Conservation (phyloP, 2,797 vertebrate genomes). For the Prionace glauca region DNA sequence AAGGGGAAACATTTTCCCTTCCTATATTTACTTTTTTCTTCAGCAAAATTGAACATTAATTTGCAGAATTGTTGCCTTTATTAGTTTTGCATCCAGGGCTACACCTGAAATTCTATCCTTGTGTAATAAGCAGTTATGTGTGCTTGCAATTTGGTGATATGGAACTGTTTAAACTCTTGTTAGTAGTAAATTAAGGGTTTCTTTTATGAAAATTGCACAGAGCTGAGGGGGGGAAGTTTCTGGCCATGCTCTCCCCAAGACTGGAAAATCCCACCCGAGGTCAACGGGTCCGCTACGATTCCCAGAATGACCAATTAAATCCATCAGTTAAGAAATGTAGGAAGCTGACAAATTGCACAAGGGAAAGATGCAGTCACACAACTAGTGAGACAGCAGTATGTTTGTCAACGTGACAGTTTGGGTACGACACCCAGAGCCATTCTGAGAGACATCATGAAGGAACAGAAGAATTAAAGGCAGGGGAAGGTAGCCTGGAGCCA, state of each 20-base stretch:
- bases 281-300: no score
- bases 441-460: neutral
- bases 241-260: no score
- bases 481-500: neutral
- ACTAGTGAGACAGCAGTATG: neutral
- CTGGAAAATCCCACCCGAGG: no score
- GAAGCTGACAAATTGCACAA: neutral
- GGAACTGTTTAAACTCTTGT: neutral
- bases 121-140: neutral
- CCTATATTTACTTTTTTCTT: neutral
- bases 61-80: neutral
- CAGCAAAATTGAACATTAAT: neutral
- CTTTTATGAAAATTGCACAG: neutral
- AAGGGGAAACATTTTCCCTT: neutral
- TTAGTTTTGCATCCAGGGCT: neutral
- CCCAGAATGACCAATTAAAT: neutral
- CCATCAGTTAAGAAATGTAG: neutral
- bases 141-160: neutral
- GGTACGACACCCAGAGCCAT: neutral
- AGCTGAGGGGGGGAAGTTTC: neutral
- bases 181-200: neutral
- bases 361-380: neutral
- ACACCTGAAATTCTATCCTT: neutral
- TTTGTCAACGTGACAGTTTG: neutral
- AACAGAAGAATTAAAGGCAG: neutral